Conservation (phyloP, 2,113 vertebrate genomes). For the Sceloporus tristichus region DNA sequence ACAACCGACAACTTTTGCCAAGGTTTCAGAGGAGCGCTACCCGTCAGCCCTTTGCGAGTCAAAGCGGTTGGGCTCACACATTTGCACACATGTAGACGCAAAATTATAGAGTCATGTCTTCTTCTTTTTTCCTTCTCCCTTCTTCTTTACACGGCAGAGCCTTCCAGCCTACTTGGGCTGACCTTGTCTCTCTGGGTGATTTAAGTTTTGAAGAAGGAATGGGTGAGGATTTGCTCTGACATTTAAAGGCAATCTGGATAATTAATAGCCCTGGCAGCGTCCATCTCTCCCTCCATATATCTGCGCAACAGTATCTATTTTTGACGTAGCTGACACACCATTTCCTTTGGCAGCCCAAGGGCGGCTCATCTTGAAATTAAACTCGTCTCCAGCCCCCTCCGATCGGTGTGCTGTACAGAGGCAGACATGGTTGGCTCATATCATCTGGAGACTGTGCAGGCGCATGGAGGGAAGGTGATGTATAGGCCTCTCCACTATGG, state of each 20-base stretch:
- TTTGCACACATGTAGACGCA: background rate
- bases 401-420: slow-evolving; percentile 64
- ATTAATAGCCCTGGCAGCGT: slow-evolving; percentile 79
- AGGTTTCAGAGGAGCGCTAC: background rate
- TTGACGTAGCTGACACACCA: slow-evolving; percentile 82
- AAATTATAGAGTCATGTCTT: background rate
- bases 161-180: slow-evolving; percentile 75
- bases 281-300: slow-evolving; percentile 83
- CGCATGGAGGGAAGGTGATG: slow-evolving; percentile 72
- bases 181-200: slow-evolving; percentile 82
- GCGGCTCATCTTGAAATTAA: slow-evolving; percentile 83
- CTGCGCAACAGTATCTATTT: slow-evolving; percentile 86
- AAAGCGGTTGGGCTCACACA: background rate
- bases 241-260: slow-evolving; percentile 88
- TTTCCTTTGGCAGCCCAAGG: slow-evolving; percentile 83
- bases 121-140: slow-evolving; percentile 15
- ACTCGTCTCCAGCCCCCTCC: slow-evolving; percentile 76
- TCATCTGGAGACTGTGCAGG: slow-evolving; percentile 77
- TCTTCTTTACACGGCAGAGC: slow-evolving; percentile 51
- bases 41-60: background rate
- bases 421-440: slow-evolving; percentile 72
- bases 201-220: slow-evolving; percentile 83
- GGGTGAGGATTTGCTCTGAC: slow-evolving; percentile 85
- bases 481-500: slow-evolving; percentile 64
- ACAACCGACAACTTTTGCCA: background rate